Percentiles rank a stretch among this genome's conserved stretches.
These are phyloP conservation scores for Saturnia japonica DNA, from an alignment of 2,888 invertebrate genomes.

Conservation along the genomic window DNA sequence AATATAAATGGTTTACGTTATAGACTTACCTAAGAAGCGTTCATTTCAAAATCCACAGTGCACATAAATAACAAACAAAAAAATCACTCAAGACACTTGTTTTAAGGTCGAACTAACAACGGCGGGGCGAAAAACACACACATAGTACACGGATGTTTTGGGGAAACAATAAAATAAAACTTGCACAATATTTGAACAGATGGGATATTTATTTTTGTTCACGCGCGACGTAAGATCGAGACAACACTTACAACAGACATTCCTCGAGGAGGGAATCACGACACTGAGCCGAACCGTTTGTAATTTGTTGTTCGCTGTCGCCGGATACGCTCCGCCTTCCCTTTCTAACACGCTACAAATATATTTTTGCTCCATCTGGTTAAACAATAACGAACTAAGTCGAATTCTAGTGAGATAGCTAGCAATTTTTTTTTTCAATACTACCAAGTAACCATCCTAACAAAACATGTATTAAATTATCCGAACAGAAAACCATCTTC, in stretches of 20 bases:
- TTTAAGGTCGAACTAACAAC: constrained; percentile 43
- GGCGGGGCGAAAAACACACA: constrained; percentile 51
- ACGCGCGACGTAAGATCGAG: constrained; percentile 58
- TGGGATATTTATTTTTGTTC: constrained; percentile 75
- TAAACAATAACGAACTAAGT: constrained; percentile 6
- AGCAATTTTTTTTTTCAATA: background rate
- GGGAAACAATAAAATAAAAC: constrained; percentile 68
- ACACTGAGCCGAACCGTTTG: constrained; percentile 48
- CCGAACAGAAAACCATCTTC: too few relatives aligned
- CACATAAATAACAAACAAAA: constrained; percentile 42
- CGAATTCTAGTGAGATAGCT: background rate
- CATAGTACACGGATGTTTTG: constrained; percentile 57
- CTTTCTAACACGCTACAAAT: constrained; percentile 51
- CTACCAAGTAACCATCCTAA: too few relatives aligned
- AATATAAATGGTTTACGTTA: background rate
- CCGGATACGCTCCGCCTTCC: constrained; percentile 52
- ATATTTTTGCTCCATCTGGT: constrained; percentile 53
- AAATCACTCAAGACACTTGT: constrained; percentile 57
- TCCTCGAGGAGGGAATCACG: constrained; percentile 61
- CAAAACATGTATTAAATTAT: too few relatives aligned
- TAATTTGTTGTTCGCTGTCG: constrained; percentile 53
- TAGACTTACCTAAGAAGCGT: constrained; percentile 4
- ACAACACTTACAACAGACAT: constrained; percentile 33
- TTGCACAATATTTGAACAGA: constrained; percentile 78
- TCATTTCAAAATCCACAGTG: constrained; percentile 15